These are phyloP conservation scores for Sturnus vulgaris DNA, from an alignment of 2,113 vertebrate species.

Conservation along the genomic window DNA sequence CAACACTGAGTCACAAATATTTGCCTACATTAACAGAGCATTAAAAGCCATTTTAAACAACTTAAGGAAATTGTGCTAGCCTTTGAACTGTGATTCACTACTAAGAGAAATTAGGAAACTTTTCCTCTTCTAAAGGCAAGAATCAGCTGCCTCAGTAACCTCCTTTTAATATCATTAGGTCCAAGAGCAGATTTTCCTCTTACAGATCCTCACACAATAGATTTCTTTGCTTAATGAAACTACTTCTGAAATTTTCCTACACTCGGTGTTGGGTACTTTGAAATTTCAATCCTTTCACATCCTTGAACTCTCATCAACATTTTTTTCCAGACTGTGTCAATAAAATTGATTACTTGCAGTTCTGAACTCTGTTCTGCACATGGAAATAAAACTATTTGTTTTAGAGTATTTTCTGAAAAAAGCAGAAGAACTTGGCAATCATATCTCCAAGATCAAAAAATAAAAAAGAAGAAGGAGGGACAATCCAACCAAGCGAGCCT, in stretches of 20 bases:
- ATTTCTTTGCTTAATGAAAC: constrained; percentile 40
- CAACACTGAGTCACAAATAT: constrained; percentile 65
- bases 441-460: not conserved
- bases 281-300: constrained; percentile 71
- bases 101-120: constrained; percentile 35
- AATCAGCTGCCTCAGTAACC: not conserved
- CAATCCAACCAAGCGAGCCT: not conserved
- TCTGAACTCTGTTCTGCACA: constrained; percentile 70
- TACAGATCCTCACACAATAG: not conserved
- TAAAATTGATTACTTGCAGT: constrained; percentile 74
- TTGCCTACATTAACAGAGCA: constrained; percentile 70
- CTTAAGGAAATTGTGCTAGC: constrained; percentile 49
- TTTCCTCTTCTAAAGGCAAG: constrained; percentile 14
- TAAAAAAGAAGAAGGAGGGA: not conserved
- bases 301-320: constrained; percentile 72
- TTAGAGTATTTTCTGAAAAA: constrained; percentile 66
- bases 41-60: constrained; percentile 66
- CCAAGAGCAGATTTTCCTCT: not conserved
- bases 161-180: not conserved
- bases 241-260: constrained; percentile 44
- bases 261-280: constrained; percentile 29
- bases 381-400: constrained; percentile 74
- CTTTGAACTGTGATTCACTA: constrained; percentile 56
- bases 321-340: constrained; percentile 66
- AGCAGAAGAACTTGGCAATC: constrained; percentile 53